Evolutionary conservation across 2,888 invertebrate genomes (phyloP).

Genomic region (Yponomeuta evonymella): DNA sequence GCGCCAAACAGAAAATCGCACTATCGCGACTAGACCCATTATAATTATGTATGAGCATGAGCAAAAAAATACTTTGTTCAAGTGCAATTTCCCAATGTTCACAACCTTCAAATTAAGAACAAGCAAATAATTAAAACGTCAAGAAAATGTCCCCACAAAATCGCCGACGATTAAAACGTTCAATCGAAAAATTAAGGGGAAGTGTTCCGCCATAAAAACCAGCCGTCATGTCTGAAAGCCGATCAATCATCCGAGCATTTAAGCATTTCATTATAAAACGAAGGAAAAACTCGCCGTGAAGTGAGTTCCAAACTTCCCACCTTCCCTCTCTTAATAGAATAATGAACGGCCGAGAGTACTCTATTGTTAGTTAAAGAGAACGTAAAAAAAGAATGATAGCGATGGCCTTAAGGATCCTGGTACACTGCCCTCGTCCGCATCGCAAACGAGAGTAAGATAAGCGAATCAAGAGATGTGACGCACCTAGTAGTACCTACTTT

Average conservation of each 20-base stretch:
- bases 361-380: constrained; percentile 7
- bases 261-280: not conserved
- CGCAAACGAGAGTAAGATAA: too few species aligned
- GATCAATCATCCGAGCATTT: not conserved
- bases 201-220: not conserved
- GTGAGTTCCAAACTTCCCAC: not conserved
- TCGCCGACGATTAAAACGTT: not conserved
- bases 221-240: not conserved
- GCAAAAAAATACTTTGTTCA: not conserved
- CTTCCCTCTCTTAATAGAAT: constrained; percentile 7
- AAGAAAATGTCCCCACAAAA: not conserved
- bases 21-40: too few species aligned
- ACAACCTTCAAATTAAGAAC: not conserved
- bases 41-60: too few species aligned
- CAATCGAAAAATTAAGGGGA: not conserved
- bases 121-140: not conserved
- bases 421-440: not conserved
- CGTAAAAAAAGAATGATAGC: constrained; percentile 2
- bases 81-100: not conserved
- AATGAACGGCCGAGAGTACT: not conserved
- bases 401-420: not conserved
- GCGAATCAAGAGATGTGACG: too few species aligned
- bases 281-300: not conserved
- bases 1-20: too few species aligned
- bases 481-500: too few species aligned